phyloP scores from a whole-genome alignment of 2,888 invertebrate genomes.

The Acrobasis repandana region DNA sequence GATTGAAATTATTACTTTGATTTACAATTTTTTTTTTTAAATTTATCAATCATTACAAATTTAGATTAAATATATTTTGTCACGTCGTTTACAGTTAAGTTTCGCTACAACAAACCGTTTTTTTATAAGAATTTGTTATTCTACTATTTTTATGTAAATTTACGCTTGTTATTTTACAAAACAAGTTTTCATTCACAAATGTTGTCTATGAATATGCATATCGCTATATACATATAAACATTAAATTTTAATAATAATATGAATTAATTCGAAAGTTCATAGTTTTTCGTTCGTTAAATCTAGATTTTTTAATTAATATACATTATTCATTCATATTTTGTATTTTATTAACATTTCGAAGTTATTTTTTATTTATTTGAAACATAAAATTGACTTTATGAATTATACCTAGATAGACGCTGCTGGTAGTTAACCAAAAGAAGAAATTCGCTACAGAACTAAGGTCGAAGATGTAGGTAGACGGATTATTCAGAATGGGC shows the following conservation, averaged over 20 bases:
- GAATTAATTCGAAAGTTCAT: neutral
- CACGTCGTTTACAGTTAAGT: neutral
- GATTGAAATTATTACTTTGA: too few relatives aligned
- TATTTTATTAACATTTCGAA: too few relatives aligned
- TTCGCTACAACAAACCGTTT: neutral
- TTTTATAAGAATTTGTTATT: neutral
- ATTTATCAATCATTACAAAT: too few relatives aligned
- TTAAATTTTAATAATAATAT: neutral
- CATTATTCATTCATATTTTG: too few relatives aligned
- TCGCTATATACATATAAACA: neutral
- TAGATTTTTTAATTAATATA: neutral
- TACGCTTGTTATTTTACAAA: neutral
- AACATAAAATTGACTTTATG: too few relatives aligned
- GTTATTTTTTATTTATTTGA: too few relatives aligned
- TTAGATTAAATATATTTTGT: neutral
- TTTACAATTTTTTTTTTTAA: too few relatives aligned
- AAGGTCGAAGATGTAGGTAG: too few relatives aligned
- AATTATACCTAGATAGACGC: too few relatives aligned
- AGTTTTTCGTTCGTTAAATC: neutral
- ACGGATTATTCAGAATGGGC: too few relatives aligned
- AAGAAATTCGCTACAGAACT: too few relatives aligned
- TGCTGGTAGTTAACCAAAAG: too few relatives aligned
- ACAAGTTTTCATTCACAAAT: slow-evolving; percentile 14
- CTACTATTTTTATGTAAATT: neutral
- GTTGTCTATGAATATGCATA: slow-evolving; percentile 1